Percentiles rank a stretch among this genome's conserved stretches.
These are phyloP conservation scores for Danio kyathit DNA, from an alignment of 2,797 vertebrate species.

Conservation along the genomic window DNA sequence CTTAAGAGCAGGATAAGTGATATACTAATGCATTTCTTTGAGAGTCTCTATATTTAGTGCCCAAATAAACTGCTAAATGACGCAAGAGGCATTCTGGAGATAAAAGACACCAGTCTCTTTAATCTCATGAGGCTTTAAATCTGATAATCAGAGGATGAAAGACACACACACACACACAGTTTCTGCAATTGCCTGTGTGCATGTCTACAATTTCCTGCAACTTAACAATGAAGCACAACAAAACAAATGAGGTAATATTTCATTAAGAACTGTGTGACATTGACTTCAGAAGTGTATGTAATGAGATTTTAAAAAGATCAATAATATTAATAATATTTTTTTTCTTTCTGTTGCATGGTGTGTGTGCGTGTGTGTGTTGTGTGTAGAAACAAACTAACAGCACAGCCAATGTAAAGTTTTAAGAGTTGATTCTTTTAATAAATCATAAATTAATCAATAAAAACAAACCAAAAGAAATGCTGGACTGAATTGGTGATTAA, in stretches of 20 bases:
- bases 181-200: neutral
- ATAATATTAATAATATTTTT: neutral
- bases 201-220: neutral
- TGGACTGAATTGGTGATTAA: neutral
- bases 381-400: too few relatives aligned
- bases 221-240: neutral
- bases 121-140: neutral
- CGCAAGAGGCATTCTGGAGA: neutral
- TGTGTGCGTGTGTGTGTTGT: neutral
- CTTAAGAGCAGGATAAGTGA: neutral
- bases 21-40: neutral
- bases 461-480: neutral
- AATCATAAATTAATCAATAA: too few relatives aligned
- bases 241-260: neutral
- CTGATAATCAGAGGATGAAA: neutral
- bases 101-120: neutral
- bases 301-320: neutral
- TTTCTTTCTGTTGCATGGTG: neutral
- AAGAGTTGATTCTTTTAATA: neutral
- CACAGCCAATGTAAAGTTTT: neutral
- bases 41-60: neutral
- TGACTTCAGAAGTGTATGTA: neutral
- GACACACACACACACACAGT: neutral
- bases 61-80: neutral
- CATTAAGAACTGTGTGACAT: neutral